Conservation (phyloP, 2,113 vertebrate species). For the Epinephelus fuscoguttatus region DNA sequence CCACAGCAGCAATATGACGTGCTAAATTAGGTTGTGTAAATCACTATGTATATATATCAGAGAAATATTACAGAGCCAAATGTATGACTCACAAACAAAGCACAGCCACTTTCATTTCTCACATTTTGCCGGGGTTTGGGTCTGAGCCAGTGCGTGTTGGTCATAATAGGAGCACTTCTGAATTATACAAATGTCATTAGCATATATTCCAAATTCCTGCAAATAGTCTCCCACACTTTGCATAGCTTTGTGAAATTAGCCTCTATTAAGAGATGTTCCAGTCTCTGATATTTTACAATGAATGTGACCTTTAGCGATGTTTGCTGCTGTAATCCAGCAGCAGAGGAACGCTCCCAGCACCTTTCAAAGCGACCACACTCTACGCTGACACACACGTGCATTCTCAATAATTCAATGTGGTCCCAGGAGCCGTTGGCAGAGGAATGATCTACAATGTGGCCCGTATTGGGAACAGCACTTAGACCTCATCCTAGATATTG, state of each 20-base stretch:
- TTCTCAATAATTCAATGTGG: slow-evolving; percentile 69
- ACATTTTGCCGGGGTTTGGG: slow-evolving; percentile 19
- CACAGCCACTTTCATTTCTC: slow-evolving; percentile 1
- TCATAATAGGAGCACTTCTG: slow-evolving; percentile 23
- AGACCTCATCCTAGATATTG: slow-evolving; percentile 77
- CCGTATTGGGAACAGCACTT: slow-evolving; percentile 74
- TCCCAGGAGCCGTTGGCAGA: slow-evolving; percentile 56
- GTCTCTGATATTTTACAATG: slow-evolving; percentile 20
- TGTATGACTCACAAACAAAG: slow-evolving; percentile 19
- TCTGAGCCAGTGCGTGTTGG: slow-evolving; percentile 2
- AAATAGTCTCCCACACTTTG: slow-evolving; percentile 38
- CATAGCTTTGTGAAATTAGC: slow-evolving; percentile 33
- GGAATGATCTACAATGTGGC: slow-evolving; percentile 67
- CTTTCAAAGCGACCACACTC: slow-evolving; percentile 17
- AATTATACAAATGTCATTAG: slow-evolving; percentile 42
- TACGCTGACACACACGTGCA: slow-evolving; percentile 41
- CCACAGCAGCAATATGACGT: neutral
- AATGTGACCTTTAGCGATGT: slow-evolving; percentile 38
- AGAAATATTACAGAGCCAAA: slow-evolving; percentile 19
- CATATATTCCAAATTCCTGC: slow-evolving; percentile 21
- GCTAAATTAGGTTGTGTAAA: slow-evolving; percentile 1
- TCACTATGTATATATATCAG: neutral
- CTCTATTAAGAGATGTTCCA: slow-evolving; percentile 23
- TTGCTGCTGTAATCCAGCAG: slow-evolving; percentile 33
- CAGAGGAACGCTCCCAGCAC: slow-evolving; percentile 1